Percentiles rank a stretch among this genome's conserved stretches.
Conservation (phyloP, 2,888 invertebrate genomes). For the Prosapia bicincta region DNA sequence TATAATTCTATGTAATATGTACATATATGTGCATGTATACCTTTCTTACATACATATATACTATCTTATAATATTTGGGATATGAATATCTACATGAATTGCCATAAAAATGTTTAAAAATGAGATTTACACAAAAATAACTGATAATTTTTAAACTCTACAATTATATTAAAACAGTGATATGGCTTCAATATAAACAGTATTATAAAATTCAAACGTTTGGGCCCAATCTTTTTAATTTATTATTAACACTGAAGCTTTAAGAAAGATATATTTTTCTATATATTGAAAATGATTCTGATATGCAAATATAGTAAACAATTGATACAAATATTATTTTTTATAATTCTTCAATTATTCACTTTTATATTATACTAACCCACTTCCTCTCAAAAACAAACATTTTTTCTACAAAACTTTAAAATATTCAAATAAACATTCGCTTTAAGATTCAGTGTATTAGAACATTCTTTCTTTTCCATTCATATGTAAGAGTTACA, state of each 20-base stretch:
- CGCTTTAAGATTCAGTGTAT: neutral
- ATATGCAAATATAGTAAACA: too few species aligned
- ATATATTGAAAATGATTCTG: too few species aligned
- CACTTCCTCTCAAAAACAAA: too few species aligned
- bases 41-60: neutral
- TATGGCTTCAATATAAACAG: neutral
- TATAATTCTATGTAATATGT: neutral
- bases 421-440: neutral
- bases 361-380: too few species aligned
- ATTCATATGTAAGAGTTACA: neutral
- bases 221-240: slow-evolving; percentile 2
- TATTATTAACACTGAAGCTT: too few species aligned
- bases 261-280: too few species aligned
- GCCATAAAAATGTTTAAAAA: neutral
- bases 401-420: too few species aligned
- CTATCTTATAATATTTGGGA: neutral
- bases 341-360: too few species aligned
- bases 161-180: neutral
- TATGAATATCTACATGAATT: neutral
- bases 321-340: too few species aligned
- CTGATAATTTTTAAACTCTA: neutral
- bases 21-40: neutral
- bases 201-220: neutral
- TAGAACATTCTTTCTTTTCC: neutral
- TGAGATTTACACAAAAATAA: neutral